Conservation (phyloP, 2,113 vertebrate species). For the Corydoras sp. region DNA sequence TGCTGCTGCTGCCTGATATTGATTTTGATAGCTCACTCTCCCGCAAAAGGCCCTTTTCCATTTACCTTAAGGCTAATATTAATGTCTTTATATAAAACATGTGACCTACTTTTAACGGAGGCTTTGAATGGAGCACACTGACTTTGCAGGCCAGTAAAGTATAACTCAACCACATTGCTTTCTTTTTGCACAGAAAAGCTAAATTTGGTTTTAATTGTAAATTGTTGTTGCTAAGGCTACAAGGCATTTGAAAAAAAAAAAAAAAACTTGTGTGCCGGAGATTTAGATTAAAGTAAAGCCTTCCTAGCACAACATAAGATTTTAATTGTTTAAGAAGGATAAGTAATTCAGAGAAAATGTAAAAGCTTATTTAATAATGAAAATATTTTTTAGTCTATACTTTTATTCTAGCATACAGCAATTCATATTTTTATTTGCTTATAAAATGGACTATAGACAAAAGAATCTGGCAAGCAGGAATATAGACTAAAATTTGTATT, state of each 20-base stretch:
- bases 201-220: conserved; percentile 66
- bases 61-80: conserved; percentile 57
- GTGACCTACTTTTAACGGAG: conserved; percentile 76
- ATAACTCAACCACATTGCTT: conserved; percentile 73
- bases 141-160: conserved; percentile 60
- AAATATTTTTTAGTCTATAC: no score
- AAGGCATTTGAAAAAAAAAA: conserved; percentile 60
- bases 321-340: no score
- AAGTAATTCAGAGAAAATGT: no score
- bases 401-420: no score
- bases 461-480: no score
- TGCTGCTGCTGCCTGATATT: conserved; percentile 48
- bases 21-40: conserved; percentile 59
- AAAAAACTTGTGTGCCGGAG: background rate
- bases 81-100: conserved; percentile 68
- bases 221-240: conserved; percentile 61
- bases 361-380: no score
- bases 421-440: no score
- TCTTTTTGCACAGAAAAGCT: conserved; percentile 64
- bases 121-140: conserved; percentile 69
- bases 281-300: no score
- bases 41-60: conserved; percentile 53
- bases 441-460: no score
- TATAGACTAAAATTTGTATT: no score
- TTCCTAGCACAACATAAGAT: no score